phyloP scores from a whole-genome alignment of 2,113 vertebrate species.

The Trachemys scripta region DNA sequence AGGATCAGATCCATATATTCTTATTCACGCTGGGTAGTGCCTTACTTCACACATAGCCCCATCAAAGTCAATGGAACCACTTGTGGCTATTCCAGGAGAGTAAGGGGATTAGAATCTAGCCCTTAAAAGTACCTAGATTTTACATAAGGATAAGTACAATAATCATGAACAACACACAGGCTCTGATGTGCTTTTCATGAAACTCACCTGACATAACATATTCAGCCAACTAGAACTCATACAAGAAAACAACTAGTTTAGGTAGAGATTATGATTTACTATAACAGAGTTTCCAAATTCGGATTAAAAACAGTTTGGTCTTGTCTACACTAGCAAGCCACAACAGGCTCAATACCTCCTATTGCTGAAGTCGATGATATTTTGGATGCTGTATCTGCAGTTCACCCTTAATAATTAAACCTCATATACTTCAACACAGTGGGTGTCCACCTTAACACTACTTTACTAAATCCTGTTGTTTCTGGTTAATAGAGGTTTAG shows the following conservation, averaged over 20 bases:
- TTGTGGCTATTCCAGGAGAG: not conserved
- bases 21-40: not conserved
- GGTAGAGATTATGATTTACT: not conserved
- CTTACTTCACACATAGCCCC: not conserved
- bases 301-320: not conserved
- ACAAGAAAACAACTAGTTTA: not conserved
- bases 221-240: not conserved
- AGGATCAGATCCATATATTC: not conserved
- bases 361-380: not conserved
- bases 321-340: not conserved
- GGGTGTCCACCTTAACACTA: not conserved
- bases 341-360: not conserved
- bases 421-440: not conserved
- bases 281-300: not conserved
- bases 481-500: not conserved
- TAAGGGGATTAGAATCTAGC: not conserved
- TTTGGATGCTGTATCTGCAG: not conserved
- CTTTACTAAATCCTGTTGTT: not conserved
- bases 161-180: not conserved
- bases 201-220: not conserved
- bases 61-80: not conserved
- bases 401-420: slow-evolving; percentile 19
- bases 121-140: not conserved
- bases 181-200: not conserved
- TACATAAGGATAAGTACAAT: not conserved